Base-by-base conservation (phyloP, 2,888 invertebrate species). In the Pyralis farinalis region DNA sequence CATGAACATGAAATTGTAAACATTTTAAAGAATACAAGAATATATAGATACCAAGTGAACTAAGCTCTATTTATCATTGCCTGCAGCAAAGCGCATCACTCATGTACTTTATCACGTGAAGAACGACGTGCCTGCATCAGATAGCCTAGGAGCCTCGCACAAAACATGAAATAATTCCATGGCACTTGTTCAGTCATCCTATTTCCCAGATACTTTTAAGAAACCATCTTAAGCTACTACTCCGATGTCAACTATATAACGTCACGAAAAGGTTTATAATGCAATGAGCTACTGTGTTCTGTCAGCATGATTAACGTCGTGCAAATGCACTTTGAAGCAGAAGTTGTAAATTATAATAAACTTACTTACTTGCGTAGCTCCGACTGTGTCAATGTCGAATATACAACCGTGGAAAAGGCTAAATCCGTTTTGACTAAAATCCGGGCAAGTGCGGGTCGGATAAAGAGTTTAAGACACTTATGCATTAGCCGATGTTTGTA, bases 331-430 rank as follows among this genome's bases (percentile, higher is more conserved):
- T 57, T 58, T 63, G 61, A 61, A 66, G 67, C 61, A 64, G 60
- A 61, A 34, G 60, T 55, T 62, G 52, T 73, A 75, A 71, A 71
- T 71, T 72, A 73, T 67, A 65, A 58, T 57, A 72, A 72, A 71
- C 16, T 68, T 69, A 69, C 67, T 59, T 63, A 57, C 44, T 47
- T 55, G 60, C 58, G 63, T 40, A 37, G 36, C 34, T 29, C 9
- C 10, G 7, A n/a, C 10, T 4, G 28, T 12, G 28, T 36, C 12
- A 12, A 21, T 7, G 10, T 20, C 11, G 21, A n/a, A n/a, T n/a
- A n/a, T n/a, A n/a, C n/a, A n/a, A n/a, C n/a, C n/a, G n/a, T n/a
- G n/a, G n/a, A n/a, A n/a, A n/a, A n/a, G n/a, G n/a, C n/a, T n/a
- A n/a, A n/a, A n/a, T n/a, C n/a, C n/a, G n/a, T n/a, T n/a, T n/a